Evolutionary conservation across 53 echinoderm and acorn worm genomes (phyloP), one percentile per base, ranked within the genome.

Genomic region (Holothuria scabra): DNA sequence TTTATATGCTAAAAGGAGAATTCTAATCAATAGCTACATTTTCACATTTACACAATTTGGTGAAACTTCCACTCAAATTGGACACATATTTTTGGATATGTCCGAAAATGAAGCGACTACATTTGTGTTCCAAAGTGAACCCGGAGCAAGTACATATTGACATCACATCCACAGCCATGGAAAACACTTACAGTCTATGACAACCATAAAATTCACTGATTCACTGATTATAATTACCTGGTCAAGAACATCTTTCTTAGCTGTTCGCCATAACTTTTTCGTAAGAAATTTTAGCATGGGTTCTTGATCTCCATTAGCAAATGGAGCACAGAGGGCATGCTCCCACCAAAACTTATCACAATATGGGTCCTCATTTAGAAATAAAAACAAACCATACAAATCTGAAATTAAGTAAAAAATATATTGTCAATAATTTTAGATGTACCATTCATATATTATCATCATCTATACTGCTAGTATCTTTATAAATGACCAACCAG

Each of bases 331-430:
- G 0, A 97, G 87, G 59, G 92, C 75, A 31, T 65, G 63, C 29
- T 97, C 92, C 99, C 99, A 97, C 94, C 94, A 97, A 75, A 70
- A 69, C 41, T 89, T 97, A 57, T 92, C 90, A 94, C 99, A 88
- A 82, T 85, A 94, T 10, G 99, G 99, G 65, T 97, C 99, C 65
- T 92, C 87, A 16, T 94, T 94, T 48, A 97, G 94, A 56, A 97
- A 97, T n/a, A 94, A 82, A 61, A 97, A 91, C 49, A 97, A 68
- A 14, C 99, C 99, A 79, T 92, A 97, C 85, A 97, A 76, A 89
- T 97, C 99, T 97, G 78, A 24, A 70, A 18, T 60, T 30, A 85
- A 71, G 18, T 1, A 18, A 52, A 16, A 52, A 16, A 52, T 65
- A 5, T 29, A 6, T 5, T 18, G 65, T 28, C 62, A 62, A 18